Base-by-base conservation (phyloP, 2,113 vertebrate species). In the Peucedramus taeniatus region DNA sequence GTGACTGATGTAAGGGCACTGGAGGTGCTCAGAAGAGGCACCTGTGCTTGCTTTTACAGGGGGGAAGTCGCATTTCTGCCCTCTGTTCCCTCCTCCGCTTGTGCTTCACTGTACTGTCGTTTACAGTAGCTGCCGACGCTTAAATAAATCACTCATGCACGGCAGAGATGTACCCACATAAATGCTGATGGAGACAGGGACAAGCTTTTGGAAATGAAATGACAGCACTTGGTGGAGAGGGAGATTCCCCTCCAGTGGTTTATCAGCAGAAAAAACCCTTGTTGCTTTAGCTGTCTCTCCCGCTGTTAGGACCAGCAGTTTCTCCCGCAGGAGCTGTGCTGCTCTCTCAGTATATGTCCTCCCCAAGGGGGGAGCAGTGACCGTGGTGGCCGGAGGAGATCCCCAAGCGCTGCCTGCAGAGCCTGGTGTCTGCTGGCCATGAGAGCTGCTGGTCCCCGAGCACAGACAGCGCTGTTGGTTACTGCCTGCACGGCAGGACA, bases 61-160 rank as follows among this genome's bases (percentile, higher is more conserved):
- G 53, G 31, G 7, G 60, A 93, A 90, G 68, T 59, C 2, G 0
- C 30, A 11, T 80, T 93, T 87, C 59, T 70, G n/a, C 76, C 54
- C 54, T 63, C 49, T 6, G 0, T 64, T 87, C 28, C 68, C 51
- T 76, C 54, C 65, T 79, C 71, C 0, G 3, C 79, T 37, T 47
- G 74, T 59, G 57, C 70, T 79, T 71, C 5, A 11, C 87, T 87
- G 50, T 82, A 24, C 86, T 17, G 0, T 69, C 61, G 65, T 39
- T 87, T 93, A 64, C 81, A 93, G 93, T 70, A 82, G 84, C 94
- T 96, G 92, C 72, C 1, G 28, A 42, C 80, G 88, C 71, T 96
- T 63, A 91, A 85, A 95, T 90, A 95, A 96, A 94, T 94, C 89
- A 69, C 84, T 88, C 89, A 35, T 78, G 64, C 90, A 33, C 37